A percentile compares a stretch with the other conserved stretches of the same genome.
phyloP scores from a whole-genome alignment of 2,888 invertebrate species.

The Drosophila mayaguana region DNA sequence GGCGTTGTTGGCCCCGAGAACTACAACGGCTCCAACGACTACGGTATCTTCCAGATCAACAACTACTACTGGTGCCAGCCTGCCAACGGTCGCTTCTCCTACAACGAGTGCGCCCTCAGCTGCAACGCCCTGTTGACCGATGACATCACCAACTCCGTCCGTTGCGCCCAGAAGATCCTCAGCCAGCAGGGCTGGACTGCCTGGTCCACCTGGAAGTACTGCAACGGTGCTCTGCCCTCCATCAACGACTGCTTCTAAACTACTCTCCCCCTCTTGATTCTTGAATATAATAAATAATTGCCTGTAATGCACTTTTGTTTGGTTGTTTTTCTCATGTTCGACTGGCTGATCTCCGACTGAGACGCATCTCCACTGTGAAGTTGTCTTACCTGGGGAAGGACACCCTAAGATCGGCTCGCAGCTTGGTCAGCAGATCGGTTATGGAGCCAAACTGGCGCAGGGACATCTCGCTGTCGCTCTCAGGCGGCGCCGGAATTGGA shows the following conservation, averaged over 20 bases:
- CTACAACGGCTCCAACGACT: constrained; percentile 85
- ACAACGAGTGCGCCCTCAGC: constrained; percentile 33
- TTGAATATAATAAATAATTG: constrained; percentile 12
- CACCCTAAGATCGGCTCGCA: constrained; percentile 93
- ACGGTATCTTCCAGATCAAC: constrained; percentile 83
- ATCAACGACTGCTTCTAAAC: constrained; percentile 62
- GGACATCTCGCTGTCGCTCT: constrained; percentile 92
- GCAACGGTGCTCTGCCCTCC: constrained; percentile 52
- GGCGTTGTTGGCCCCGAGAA: constrained; percentile 85
- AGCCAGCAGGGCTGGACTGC: constrained; percentile 73
- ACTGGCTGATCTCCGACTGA: neutral
- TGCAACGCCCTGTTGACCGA: constrained; percentile 68
- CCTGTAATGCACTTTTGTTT: neutral
- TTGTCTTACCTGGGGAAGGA: constrained; percentile 93
- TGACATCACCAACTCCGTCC: constrained; percentile 70
- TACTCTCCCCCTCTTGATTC: neutral
- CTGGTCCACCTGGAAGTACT: constrained; percentile 70
- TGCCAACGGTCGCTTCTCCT: constrained; percentile 60
- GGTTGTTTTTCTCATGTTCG: neutral
- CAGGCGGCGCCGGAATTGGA: constrained; percentile 88
- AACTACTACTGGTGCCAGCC: constrained; percentile 82
- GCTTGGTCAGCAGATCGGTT: constrained; percentile 93
- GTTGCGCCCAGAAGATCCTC: constrained; percentile 65
- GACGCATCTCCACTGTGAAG: neutral
- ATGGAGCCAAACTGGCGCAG: constrained; percentile 94